Evolutionary conservation across 2,888 invertebrate genomes (phyloP).

Genomic region (Agrilus cyanescens): DNA sequence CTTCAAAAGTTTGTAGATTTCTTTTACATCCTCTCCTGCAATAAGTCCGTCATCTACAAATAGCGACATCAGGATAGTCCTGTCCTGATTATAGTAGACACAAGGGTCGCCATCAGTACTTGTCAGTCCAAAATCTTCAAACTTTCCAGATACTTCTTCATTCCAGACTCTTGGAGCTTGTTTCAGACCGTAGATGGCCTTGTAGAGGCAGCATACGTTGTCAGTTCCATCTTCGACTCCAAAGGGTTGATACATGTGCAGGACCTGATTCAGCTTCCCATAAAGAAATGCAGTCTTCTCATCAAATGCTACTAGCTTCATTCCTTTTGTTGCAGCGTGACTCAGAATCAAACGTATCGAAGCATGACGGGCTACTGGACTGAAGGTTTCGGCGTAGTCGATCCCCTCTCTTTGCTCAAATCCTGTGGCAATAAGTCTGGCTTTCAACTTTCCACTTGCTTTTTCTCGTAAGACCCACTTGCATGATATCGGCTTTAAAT

Average conservation of each 20-base stretch:
- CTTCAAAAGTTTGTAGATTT: slow-evolving; percentile 9
- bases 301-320: no score
- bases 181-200: no score
- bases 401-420: background rate
- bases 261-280: slow-evolving; percentile 11
- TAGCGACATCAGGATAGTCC: slow-evolving; percentile 11
- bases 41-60: slow-evolving; percentile 19
- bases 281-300: no score
- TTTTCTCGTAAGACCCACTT: background rate
- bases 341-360: no score
- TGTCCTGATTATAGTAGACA: slow-evolving; percentile 6
- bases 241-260: no score
- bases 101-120: slow-evolving; percentile 19
- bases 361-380: no score
- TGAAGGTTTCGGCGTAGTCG: slow-evolving; percentile 16
- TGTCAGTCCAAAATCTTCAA: slow-evolving; percentile 9
- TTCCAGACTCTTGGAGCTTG: slow-evolving; percentile 21
- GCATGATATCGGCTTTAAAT: background rate
- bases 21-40: slow-evolving; percentile 8
- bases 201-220: no score
- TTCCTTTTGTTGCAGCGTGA: no score
- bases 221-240: slow-evolving; percentile 19
- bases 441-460: background rate
- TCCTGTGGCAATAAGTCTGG: no score
- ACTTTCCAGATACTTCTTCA: slow-evolving; percentile 12